These are phyloP conservation scores for Aspidapion aeneum DNA, from an alignment of 2,888 invertebrate species.

Conservation along the genomic window DNA sequence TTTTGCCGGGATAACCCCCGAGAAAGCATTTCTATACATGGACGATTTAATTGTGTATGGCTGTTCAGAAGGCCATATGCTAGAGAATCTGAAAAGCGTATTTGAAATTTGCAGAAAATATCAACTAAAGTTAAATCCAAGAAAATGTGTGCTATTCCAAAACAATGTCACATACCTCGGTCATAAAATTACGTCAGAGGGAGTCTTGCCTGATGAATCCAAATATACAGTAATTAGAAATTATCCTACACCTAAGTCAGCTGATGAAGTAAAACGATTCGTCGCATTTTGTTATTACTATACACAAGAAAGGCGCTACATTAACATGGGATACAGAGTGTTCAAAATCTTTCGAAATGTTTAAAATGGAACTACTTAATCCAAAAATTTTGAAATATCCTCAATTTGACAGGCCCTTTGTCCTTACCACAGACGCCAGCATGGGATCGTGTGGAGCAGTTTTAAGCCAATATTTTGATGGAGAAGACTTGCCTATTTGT, in stretches of 20 bases:
- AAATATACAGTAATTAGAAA: constrained; percentile 4
- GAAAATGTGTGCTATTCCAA: constrained; percentile 25
- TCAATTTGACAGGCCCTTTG: too few relatives aligned
- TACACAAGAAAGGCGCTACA: too few relatives aligned
- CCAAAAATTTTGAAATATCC: too few relatives aligned
- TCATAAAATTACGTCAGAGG: constrained; percentile 12
- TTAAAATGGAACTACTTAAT: too few relatives aligned
- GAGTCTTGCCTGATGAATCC: constrained; percentile 2
- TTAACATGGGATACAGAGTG: too few relatives aligned
- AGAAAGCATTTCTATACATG: constrained; percentile 28
- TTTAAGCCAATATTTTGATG: too few relatives aligned
- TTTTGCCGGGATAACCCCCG: constrained; percentile 26
- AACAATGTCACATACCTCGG: constrained; percentile 24
- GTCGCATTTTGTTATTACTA: neutral
- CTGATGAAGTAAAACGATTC: constrained; percentile 8
- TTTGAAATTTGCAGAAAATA: constrained; percentile 13
- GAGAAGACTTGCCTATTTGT: too few relatives aligned
- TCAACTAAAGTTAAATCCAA: constrained; percentile 18
- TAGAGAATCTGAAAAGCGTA: constrained; percentile 16
- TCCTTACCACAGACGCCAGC: too few relatives aligned
- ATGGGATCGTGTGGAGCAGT: too few relatives aligned
- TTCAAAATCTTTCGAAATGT: too few relatives aligned
- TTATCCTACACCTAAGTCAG: constrained; percentile 5
- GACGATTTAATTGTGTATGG: constrained; percentile 30
- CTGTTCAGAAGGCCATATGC: constrained; percentile 17